Base-by-base conservation (phyloP, 2,888 invertebrate genomes). In the Ormyrus nitidulus region DNA sequence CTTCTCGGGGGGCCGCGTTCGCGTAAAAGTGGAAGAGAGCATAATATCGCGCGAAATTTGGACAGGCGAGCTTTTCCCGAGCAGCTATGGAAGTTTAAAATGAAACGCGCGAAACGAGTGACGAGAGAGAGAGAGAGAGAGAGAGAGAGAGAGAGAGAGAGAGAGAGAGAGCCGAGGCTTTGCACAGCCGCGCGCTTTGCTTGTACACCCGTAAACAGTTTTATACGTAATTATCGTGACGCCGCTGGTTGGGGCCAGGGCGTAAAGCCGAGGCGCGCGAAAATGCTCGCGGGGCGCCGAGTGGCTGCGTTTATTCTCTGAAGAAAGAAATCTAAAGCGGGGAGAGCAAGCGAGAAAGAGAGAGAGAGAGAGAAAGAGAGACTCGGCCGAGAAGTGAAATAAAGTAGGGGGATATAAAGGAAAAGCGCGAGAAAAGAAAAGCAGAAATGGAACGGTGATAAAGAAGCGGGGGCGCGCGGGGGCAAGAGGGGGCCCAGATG, bases 391-490 rank as follows among this genome's bases (percentile, higher is more conserved):
- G 53, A 79, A 79, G 73, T 73, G 68, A 73, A 78, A 79, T 79
- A 72, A 73, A 68, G 68, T 61, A 62, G 54, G 54, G 54, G 44
- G 46, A 44, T 54, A 34, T 69, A 46, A 69, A 56, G 62, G 61
- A n/a, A 73, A 73, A 61, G 34, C n/a, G 70, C 46, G 54, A 13
- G 53, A 34, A 34, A 34, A 34, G n/a, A 10, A 10, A 70, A 65
- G 51, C 56, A 44, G 65, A 72, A 78, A 71, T 62, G 74, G 54
- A 74, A 69, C 6, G 61, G 73, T 56, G 68, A 83, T 83, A 80
- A 81, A 81, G 78, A 81, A 66, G 68, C 61, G 56, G 66, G 66
- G 70, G 19, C 19, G 34, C 34, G 34, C 3, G 34, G 34, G 34
- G 4, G 34, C 34, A 3, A 34, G 34, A 34, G 34, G 56, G 49